A percentile compares a stretch with the other conserved stretches of the same genome.
These are phyloP conservation scores for Mythimna pallens DNA, from an alignment of 2,888 invertebrate species.

Conservation along the genomic window DNA sequence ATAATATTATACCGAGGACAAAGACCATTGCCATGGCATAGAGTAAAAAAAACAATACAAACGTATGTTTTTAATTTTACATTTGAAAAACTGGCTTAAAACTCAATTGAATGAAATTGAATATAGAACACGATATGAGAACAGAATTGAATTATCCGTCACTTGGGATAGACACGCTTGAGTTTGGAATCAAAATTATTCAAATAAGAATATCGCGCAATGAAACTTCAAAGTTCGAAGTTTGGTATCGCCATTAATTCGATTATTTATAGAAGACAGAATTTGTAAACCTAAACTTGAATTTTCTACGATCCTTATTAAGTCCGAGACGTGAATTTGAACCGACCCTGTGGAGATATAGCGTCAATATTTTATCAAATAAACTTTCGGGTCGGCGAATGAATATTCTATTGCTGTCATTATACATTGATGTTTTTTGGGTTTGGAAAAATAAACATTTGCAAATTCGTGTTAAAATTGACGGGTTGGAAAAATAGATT, in stretches of 20 bases:
- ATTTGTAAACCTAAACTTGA: constrained; percentile 64
- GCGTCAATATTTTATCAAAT: constrained; percentile 76
- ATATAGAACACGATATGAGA: constrained; percentile 42
- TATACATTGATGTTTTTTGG: constrained; percentile 53
- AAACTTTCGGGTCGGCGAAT: constrained; percentile 74
- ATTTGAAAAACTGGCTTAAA: constrained; percentile 11
- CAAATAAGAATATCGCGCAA: constrained; percentile 40
- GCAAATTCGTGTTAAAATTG: constrained; percentile 19
- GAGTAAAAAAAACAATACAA: constrained; percentile 24
- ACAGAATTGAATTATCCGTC: constrained; percentile 44
- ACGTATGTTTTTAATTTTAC: constrained; percentile 23
- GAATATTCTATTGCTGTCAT: constrained; percentile 72
- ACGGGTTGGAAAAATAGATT: constrained; percentile 4
- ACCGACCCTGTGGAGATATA: constrained; percentile 66
- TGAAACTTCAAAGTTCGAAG: constrained; percentile 42
- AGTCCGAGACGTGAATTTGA: constrained; percentile 67
- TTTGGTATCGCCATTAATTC: constrained; percentile 51
- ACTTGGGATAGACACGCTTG: constrained; percentile 38
- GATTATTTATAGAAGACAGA: constrained; percentile 61
- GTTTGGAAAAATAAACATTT: constrained; percentile 39
- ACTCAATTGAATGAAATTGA: constrained; percentile 36
- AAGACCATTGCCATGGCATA: constrained; percentile 17
- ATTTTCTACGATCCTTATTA: constrained; percentile 71
- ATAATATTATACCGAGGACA: constrained; percentile 39
- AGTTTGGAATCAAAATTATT: constrained; percentile 61